Evolutionary conservation across 2,888 invertebrate species (phyloP), one percentile per base, ranked within the genome.

Genomic region (Amblyjoppa fuscipennis): DNA sequence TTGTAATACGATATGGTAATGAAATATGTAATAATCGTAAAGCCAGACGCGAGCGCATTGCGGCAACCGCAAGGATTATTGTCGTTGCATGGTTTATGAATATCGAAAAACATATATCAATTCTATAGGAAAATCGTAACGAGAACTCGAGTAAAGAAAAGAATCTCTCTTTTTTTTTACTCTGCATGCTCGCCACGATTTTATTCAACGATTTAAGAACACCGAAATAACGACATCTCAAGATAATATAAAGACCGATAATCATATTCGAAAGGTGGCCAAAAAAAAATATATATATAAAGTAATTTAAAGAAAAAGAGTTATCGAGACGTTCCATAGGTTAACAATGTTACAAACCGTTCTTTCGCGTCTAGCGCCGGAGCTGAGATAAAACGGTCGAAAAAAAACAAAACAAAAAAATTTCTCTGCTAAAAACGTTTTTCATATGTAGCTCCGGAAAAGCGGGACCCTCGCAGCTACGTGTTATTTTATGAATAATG

Each of bases 401-500:
- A 70, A 34, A 25, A 31, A 53, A 51, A 53, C 3, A 38, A 53
- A 34, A n/a, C 69, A n/a, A 5, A 41, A 76, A 76, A 71, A 45
- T 79, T 20, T 28, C 38, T 78, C 59, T 74, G 25, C 68, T 68
- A 20, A 25, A 68, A 70, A 28, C 28, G 28, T 51, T 25, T 70
- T 45, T 68, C 56, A n/a, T 66, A 20, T 25, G 41, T 56, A 78
- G 59, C 68, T 59, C 41, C 31, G 56, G 13, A n/a, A 25, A 49
- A n/a, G 45, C 34, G 61, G 16, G 70, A 64, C 45, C 69, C 31
- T 56, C 41, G 34, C 53, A 49, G 71, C 73, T 69, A 38, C 45
- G 56, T 68, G 16, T 81, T 73, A 80, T 84, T 76, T 81, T 80
- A 71, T 80, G 56, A 76, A 76, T 76, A 64, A 28, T 73, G 56